Conservation (phyloP, 2,797 vertebrate species). For the Mallotus villosus region DNA sequence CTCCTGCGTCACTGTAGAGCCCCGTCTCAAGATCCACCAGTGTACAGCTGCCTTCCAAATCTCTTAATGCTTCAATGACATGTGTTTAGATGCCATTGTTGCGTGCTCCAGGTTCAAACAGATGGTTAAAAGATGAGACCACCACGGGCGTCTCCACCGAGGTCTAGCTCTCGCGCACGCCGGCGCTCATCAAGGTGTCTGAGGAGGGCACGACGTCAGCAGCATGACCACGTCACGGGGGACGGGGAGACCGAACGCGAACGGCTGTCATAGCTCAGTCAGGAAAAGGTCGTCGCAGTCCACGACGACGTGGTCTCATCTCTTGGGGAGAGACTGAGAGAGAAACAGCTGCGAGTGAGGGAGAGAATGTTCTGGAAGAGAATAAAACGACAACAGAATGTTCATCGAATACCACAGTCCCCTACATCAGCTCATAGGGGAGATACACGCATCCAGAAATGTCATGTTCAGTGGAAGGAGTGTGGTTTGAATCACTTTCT, state of each 20-base stretch:
- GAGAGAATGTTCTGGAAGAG: not conserved
- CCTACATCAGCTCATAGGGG: constrained; percentile 21
- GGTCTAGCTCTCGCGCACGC: not conserved
- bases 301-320: constrained; percentile 5
- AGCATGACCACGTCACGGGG: no score
- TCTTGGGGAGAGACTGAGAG: constrained; percentile 22
- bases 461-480: constrained; percentile 29
- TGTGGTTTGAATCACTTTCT: constrained; percentile 44
- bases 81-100: not conserved
- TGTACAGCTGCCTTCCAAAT: not conserved
- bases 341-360: constrained; percentile 10
- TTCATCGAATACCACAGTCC: constrained; percentile 17
- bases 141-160: not conserved
- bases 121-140: not conserved
- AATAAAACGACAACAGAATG: constrained; percentile 11
- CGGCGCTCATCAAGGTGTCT: not conserved
- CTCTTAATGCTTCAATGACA: not conserved
- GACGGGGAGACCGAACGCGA: not conserved
- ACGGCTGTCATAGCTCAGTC: no score
- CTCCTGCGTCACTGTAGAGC: not conserved
- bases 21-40: not conserved
- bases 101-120: not conserved
- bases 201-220: no score
- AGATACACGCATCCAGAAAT: constrained; percentile 27
- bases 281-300: no score